phyloP scores from a whole-genome alignment of 2,888 invertebrate species.

The Stegophylla sp. region DNA sequence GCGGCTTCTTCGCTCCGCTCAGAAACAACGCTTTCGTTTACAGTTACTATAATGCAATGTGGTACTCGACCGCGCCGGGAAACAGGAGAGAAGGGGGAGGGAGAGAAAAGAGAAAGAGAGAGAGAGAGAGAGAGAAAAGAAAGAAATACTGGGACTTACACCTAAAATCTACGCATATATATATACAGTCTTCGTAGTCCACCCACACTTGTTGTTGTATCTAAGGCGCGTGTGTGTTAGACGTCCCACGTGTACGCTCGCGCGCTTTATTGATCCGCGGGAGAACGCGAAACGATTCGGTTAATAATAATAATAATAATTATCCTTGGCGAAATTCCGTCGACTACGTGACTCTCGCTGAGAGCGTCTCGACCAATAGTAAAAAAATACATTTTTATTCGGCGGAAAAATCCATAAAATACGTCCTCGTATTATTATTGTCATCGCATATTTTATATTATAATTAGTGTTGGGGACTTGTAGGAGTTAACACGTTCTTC shows the following conservation, averaged over 20 bases:
- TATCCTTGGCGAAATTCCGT: constrained; percentile 8
- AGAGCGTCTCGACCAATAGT: not conserved
- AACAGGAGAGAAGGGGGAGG: too few species aligned
- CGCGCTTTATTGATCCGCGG: too few species aligned
- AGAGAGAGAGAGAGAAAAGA: too few species aligned
- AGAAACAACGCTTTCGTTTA: too few species aligned
- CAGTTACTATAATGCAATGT: too few species aligned
- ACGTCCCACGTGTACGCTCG: not conserved
- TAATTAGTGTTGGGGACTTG: not conserved
- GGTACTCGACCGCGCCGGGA: too few species aligned
- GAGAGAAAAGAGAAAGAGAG: too few species aligned
- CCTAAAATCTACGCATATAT: not conserved
- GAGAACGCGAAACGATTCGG: not conserved
- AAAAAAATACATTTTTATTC: not conserved
- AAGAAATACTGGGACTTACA: not conserved
- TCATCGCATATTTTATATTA: too few species aligned
- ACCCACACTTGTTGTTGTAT: not conserved
- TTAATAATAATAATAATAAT: constrained; percentile 28
- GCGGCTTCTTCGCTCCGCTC: too few species aligned
- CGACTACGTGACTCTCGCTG: constrained; percentile 20
- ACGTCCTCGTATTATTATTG: constrained; percentile 2
- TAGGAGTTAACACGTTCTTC: too few species aligned
- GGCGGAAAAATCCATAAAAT: constrained; percentile 24
- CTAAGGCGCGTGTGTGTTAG: not conserved
- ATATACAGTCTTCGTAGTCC: too few species aligned